These are phyloP conservation scores for Heliconius nattereri DNA, from an alignment of 1,140 invertebrate species.

Conservation along the genomic window DNA sequence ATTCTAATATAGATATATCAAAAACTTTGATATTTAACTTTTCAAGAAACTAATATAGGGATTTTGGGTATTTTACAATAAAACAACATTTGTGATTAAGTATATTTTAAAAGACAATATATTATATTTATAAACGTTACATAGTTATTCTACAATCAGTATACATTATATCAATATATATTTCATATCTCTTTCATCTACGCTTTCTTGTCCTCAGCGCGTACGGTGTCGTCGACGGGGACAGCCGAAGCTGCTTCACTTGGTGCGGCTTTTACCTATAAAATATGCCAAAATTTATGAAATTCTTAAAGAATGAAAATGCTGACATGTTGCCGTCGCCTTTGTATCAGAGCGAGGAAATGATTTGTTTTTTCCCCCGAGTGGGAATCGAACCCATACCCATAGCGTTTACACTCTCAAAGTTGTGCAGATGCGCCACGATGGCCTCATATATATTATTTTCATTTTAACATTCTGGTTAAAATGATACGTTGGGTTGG, in stretches of 20 bases:
- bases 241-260: slow-evolving; percentile 22
- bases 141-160: slow-evolving; percentile 14
- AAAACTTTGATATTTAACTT: too few species aligned
- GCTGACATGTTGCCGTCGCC: too few species aligned
- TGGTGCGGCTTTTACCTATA: slow-evolving; percentile 24
- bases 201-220: slow-evolving; percentile 45
- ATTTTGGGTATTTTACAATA: not conserved
- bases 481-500: too few species aligned
- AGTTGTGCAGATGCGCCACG: too few species aligned
- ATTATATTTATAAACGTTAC: slow-evolving; percentile 27
- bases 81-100: not conserved
- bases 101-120: slow-evolving; percentile 7
- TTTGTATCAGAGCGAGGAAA: too few species aligned
- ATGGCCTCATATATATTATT: too few species aligned
- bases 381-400: too few species aligned
- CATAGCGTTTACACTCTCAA: too few species aligned
- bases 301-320: not conserved
- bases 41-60: too few species aligned
- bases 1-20: too few species aligned
- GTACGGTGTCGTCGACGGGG: slow-evolving; percentile 16
- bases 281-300: slow-evolving; percentile 6
- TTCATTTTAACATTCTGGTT: too few species aligned
- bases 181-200: not conserved
- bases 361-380: too few species aligned
- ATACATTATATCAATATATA: not conserved